Evolutionary conservation across 2,888 invertebrate genomes (phyloP), one percentile per base, ranked within the genome.

Genomic region (Campoletis raptor): DNA sequence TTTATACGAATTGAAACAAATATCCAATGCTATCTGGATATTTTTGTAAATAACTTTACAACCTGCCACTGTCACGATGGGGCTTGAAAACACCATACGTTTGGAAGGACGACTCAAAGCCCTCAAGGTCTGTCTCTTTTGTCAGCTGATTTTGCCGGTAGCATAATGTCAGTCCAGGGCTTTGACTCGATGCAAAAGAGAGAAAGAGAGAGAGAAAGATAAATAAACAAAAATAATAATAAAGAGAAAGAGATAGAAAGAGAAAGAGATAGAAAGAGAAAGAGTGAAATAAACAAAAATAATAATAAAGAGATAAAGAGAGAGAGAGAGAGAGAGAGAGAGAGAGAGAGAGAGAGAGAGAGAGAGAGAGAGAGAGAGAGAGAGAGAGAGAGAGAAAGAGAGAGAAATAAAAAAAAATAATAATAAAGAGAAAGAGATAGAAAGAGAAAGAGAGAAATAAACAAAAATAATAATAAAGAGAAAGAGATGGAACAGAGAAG

Each of bases 51-150:
- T 61, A 61, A 6, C 57, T 61, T 10, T 24, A 24, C 12, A 30
- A 74, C 37, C 52, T 66, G 30, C 52, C 21, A 40, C n/a, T 24
- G 70, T 18, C 70, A 45, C 81, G 64, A 64, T 57, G n/a, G 74
- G n/a, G 70, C 18, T 36, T 40, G 81, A n/a, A 42, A 54, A 79
- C 48, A 48, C 74, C 74, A 81, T 72, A 37, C 70, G 72, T 52
- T 70, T 80, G 81, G 88, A 89, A 89, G 89, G 89, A 85, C 89
- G 88, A 86, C 76, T 85, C 89, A 89, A 87, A 87, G 89, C 81
- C 89, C 73, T 85, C 89, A 89, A 89, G 88, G 89, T 76, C 89
- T 89, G 86, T 87, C 79, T 85, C 87, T 89, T 88, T 88, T 85
- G 88, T 88, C 88, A 89, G 89, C 89, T 89, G 89, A 81, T 82